Percentiles rank a stretch among this genome's conserved stretches.
Evolutionary conservation across 2,888 invertebrate species (phyloP).

Genomic region (Cheilosia urbana): DNA sequence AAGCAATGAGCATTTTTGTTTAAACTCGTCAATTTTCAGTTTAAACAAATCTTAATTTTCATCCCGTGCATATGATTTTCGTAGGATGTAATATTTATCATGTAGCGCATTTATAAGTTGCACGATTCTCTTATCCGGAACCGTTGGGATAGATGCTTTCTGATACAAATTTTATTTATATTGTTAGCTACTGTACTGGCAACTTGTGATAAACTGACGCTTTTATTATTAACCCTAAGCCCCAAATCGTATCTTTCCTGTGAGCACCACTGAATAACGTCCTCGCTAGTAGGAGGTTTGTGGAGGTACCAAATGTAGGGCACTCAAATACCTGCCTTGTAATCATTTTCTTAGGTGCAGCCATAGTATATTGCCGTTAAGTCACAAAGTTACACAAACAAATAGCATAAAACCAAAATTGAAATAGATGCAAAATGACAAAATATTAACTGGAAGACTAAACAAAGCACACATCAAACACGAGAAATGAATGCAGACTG

Average conservation of each 20-base stretch:
- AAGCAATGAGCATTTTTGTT: too few species aligned
- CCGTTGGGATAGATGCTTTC: too few species aligned
- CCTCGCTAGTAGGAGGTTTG: not conserved
- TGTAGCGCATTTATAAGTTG: slow-evolving; percentile 1
- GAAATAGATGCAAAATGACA: not conserved
- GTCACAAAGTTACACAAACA: too few species aligned
- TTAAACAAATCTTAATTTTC: not conserved
- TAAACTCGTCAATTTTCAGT: too few species aligned
- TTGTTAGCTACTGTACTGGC: too few species aligned
- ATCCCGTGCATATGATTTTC: slow-evolving; percentile 13
- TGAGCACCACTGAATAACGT: not conserved
- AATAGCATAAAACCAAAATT: not conserved
- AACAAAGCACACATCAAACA: not conserved
- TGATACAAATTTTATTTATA: too few species aligned
- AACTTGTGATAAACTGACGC: too few species aligned
- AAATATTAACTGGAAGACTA: too few species aligned
- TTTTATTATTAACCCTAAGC: not conserved
- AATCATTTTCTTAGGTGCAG: too few species aligned
- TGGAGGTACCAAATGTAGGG: not conserved
- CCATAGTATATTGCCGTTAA: not conserved
- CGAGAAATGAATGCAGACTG: not conserved
- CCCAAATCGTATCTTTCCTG: slow-evolving; percentile 1
- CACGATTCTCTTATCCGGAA: not conserved
- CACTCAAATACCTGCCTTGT: too few species aligned
- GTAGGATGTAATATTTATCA: slow-evolving; percentile 12